Conservation (phyloP, 2,888 invertebrate genomes). For the Allygus modestus region DNA sequence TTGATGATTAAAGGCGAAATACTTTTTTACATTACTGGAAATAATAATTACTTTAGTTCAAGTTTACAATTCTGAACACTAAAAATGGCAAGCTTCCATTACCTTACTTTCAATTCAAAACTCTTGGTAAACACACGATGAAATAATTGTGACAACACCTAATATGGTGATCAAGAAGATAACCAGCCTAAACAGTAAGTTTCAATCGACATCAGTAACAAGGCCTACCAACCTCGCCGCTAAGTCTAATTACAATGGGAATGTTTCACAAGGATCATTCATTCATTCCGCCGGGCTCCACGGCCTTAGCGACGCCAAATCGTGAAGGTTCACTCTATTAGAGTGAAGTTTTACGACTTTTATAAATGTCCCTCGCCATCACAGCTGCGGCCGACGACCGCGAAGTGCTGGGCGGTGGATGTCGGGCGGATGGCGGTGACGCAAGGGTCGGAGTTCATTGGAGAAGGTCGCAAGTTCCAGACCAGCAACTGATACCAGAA, state of each 20-base stretch:
- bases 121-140: too few species aligned
- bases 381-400: not conserved
- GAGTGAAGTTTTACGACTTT: not conserved
- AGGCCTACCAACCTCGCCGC: not conserved
- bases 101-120: too few species aligned
- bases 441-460: slow-evolving; percentile 2
- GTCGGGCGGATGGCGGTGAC: not conserved
- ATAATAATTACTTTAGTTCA: too few species aligned
- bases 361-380: not conserved
- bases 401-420: not conserved
- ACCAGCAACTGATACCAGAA: not conserved
- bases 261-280: slow-evolving; percentile 15
- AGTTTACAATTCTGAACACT: too few species aligned
- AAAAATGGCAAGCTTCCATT: too few species aligned
- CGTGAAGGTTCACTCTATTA: not conserved
- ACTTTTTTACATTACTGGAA: too few species aligned
- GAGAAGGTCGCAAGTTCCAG: not conserved
- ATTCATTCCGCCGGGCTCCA: not conserved
- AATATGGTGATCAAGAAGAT: too few species aligned
- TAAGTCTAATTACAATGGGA: not conserved
- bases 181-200: too few species aligned
- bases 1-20: too few species aligned
- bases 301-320: not conserved
- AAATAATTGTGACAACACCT: too few species aligned
- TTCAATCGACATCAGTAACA: not conserved